Evolutionary conservation across 2,888 invertebrate genomes (phyloP).

Genomic region (Orthosia gothica): DNA sequence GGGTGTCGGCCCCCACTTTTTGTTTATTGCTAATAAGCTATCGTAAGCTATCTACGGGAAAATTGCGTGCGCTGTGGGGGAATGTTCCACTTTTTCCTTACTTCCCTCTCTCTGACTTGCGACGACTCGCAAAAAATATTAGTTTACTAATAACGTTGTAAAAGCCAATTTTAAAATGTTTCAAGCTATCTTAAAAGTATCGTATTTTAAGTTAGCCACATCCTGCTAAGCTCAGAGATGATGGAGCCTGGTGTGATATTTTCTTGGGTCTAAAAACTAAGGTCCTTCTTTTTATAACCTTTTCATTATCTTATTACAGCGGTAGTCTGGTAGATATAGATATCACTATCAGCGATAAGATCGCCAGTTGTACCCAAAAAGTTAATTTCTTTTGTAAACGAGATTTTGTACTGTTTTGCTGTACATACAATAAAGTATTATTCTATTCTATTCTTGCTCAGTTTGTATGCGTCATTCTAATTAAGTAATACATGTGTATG

Average conservation of each 20-base stretch:
- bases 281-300: too few species aligned
- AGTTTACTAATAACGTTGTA: constrained; percentile 44
- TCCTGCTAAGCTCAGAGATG: neutral
- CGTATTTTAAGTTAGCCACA: constrained; percentile 1
- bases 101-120: constrained; percentile 40
- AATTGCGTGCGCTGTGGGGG: constrained; percentile 77
- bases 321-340: too few species aligned
- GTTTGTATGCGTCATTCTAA: too few species aligned
- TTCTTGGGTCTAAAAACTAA: neutral
- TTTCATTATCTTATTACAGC: too few species aligned
- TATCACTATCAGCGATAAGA: too few species aligned
- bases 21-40: constrained; percentile 91
- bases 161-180: constrained; percentile 42
- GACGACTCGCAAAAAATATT: constrained; percentile 52
- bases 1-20: constrained; percentile 78
- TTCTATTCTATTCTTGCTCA: too few species aligned
- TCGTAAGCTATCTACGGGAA: constrained; percentile 79
- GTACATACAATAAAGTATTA: too few species aligned
- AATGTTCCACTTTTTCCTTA: constrained; percentile 65
- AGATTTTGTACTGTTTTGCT: too few species aligned
- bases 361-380: too few species aligned
- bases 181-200: neutral
- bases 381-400: too few species aligned
- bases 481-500: too few species aligned
- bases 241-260: neutral